Percentiles rank a stretch among this genome's conserved stretches.
phyloP scores from a whole-genome alignment of 2,888 invertebrate genomes.

The Junonia oenone region DNA sequence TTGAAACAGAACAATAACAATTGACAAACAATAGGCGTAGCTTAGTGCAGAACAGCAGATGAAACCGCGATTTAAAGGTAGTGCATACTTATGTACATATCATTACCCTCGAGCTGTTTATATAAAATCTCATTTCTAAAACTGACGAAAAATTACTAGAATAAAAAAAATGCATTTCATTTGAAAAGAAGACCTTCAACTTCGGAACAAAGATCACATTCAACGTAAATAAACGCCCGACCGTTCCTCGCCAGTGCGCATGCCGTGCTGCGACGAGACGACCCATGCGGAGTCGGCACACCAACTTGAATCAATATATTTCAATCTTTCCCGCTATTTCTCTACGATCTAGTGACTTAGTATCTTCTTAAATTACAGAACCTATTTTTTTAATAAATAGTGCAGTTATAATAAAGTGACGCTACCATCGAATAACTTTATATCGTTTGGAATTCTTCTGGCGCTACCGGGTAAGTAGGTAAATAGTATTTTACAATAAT shows the following conservation, averaged over 20 bases:
- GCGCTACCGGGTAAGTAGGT: slow-evolving; percentile 4
- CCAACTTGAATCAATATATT: slow-evolving; percentile 45
- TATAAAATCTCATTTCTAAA: background rate
- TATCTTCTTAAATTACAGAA: background rate
- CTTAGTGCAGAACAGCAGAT: too few relatives aligned
- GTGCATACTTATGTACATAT: too few relatives aligned
- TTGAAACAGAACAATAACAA: too few relatives aligned
- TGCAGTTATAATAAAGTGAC: background rate
- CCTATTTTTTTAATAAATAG: background rate
- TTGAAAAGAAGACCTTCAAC: slow-evolving; percentile 27
- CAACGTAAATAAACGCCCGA: slow-evolving; percentile 19
- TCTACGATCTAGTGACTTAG: slow-evolving; percentile 3
- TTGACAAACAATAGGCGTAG: too few relatives aligned
- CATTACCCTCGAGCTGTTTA: background rate
- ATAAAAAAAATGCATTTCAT: slow-evolving; percentile 9
- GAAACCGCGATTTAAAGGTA: background rate
- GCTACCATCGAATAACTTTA: background rate
- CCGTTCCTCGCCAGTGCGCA: slow-evolving; percentile 34
- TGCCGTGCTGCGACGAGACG: slow-evolving; percentile 30
- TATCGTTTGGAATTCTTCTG: background rate
- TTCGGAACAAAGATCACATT: slow-evolving; percentile 13
- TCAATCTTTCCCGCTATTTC: slow-evolving; percentile 39
- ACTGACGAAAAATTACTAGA: background rate
- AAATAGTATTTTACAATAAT: background rate
- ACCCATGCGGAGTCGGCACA: slow-evolving; percentile 39